Conservation (phyloP, 1,140 invertebrate genomes). For the Drosophila ironensis region DNA sequence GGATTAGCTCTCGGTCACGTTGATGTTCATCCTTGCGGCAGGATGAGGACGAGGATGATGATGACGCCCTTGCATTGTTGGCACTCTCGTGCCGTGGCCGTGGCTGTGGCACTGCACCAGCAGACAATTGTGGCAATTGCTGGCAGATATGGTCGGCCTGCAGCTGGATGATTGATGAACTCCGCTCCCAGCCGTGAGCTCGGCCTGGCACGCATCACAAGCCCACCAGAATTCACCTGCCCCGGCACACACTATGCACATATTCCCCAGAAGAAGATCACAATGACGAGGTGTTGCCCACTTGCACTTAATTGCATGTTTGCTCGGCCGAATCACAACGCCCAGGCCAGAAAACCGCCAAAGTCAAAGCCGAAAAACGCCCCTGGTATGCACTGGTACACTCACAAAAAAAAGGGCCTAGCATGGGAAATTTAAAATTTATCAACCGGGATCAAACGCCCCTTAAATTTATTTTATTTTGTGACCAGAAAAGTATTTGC, state of each 20-base stretch:
- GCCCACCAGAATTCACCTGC: slow-evolving; percentile 35
- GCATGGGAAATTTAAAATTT: no score
- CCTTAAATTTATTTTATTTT: no score
- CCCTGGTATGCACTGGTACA: slow-evolving; percentile 46
- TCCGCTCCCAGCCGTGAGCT: slow-evolving; percentile 2
- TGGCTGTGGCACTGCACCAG: slow-evolving; percentile 2
- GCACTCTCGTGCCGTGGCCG: background rate
- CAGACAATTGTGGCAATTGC: slow-evolving; percentile 2
- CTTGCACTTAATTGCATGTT: slow-evolving; percentile 74
- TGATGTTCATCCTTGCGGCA: no score
- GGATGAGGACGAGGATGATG: background rate
- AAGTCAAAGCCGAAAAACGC: slow-evolving; percentile 48
- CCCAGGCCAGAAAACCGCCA: slow-evolving; percentile 44
- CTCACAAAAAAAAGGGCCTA: background rate
- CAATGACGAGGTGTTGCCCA: slow-evolving; percentile 65
- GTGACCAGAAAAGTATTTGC: no score
- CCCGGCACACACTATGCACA: slow-evolving; percentile 30
- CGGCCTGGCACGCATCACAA: slow-evolving; percentile 33
- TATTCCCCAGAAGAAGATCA: slow-evolving; percentile 8
- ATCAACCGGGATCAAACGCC: no score
- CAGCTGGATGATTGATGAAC: slow-evolving; percentile 46
- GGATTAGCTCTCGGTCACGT: slow-evolving; percentile 50
- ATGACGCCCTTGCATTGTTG: slow-evolving; percentile 9
- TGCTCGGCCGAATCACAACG: slow-evolving; percentile 65
- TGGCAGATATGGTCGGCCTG: slow-evolving; percentile 24